These are phyloP conservation scores for Apodemus speciosus DNA, from an alignment of 2,113 vertebrate species.

Conservation along the genomic window DNA sequence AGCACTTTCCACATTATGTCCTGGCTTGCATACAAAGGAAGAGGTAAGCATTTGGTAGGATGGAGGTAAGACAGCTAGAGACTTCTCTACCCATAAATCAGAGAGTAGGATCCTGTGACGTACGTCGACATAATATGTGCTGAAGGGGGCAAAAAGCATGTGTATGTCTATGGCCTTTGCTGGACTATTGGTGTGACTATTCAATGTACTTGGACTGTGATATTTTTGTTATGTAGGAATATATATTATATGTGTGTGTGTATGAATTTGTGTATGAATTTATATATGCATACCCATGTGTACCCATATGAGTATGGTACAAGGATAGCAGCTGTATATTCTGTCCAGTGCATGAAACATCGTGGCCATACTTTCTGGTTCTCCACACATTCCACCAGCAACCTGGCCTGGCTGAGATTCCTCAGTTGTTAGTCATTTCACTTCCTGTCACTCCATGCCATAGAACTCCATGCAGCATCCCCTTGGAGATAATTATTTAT, in stretches of 20 bases:
- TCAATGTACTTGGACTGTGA: not conserved
- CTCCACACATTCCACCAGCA: not conserved
- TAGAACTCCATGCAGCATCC: not conserved
- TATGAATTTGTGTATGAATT: not conserved
- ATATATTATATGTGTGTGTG: not conserved
- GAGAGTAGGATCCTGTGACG: fast-evolving
- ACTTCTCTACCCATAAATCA: no score
- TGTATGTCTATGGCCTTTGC: not conserved
- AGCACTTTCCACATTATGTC: not conserved
- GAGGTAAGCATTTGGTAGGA: not conserved
- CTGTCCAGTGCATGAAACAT: not conserved
- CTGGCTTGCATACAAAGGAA: not conserved
- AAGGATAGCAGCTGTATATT: not conserved
- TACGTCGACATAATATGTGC: not conserved
- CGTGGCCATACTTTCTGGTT: not conserved
- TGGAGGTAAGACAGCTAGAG: not conserved
- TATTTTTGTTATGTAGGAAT: no score
- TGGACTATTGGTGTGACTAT: not conserved
- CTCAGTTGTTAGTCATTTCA: not conserved
- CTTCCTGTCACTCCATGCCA: not conserved
- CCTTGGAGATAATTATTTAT: not conserved
- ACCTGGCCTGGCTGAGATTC: slow-evolving; percentile 47
- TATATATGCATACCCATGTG: no score
- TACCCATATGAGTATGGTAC: not conserved
- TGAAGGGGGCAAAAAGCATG: not conserved